Evolutionary conservation across 2,113 vertebrate genomes (phyloP).

Genomic region (Tachuris rubrigastra): DNA sequence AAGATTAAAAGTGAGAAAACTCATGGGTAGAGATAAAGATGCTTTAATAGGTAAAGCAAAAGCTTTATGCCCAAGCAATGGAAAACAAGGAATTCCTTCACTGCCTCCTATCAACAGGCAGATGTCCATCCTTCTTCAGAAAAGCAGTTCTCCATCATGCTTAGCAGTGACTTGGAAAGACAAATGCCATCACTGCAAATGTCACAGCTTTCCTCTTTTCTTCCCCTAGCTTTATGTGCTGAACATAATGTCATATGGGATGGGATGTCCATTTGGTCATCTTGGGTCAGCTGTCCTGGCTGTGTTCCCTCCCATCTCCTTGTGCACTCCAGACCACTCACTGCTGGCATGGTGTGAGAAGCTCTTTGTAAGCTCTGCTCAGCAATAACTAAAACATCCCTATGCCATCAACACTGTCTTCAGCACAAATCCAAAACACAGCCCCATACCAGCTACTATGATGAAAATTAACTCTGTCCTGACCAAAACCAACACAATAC

Average conservation of each 20-base stretch:
- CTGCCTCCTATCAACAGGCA: not conserved
- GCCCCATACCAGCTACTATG: not conserved
- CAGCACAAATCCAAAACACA: not conserved
- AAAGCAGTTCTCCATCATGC: not conserved
- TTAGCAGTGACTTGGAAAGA: not conserved
- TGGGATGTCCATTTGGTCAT: not conserved
- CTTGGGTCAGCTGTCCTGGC: not conserved
- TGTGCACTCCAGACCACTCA: not conserved
- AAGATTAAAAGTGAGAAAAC: not conserved
- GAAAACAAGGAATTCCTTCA: not conserved
- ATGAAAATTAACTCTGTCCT: not conserved
- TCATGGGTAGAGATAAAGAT: not conserved
- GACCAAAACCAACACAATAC: not conserved
- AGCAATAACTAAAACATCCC: not conserved
- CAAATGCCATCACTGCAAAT: accelerated
- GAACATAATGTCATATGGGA: no score
- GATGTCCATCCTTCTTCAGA: not conserved
- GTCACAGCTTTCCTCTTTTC: not conserved
- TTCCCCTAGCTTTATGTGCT: not conserved
- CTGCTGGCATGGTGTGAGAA: not conserved
- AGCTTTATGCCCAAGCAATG: accelerated
- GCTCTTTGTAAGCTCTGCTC: not conserved
- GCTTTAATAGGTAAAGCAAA: not conserved
- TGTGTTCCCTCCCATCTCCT: not conserved
- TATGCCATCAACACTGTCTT: not conserved